phyloP scores from a whole-genome alignment of 2,888 invertebrate species.

The Spicauda simplicius region DNA sequence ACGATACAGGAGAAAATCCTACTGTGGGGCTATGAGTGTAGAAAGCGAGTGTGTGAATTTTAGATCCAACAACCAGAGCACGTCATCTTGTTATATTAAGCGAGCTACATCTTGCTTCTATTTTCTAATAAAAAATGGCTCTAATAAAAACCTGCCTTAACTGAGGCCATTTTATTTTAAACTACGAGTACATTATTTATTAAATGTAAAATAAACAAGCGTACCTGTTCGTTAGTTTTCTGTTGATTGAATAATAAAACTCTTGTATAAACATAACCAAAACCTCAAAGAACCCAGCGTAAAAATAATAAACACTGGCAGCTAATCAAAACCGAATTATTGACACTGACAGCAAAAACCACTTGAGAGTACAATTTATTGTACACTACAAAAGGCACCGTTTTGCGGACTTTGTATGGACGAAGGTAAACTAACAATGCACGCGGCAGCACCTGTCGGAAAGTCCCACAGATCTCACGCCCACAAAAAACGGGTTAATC shows the following conservation, averaged over 20 bases:
- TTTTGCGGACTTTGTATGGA: conserved; percentile 46
- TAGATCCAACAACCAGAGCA: too few relatives aligned
- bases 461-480: conserved; percentile 68
- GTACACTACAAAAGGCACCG: conserved; percentile 37
- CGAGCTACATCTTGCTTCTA: too few relatives aligned
- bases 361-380: conserved; percentile 33
- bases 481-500: conserved; percentile 77
- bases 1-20: too few relatives aligned
- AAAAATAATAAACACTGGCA: conserved; percentile 30
- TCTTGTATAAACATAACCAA: conserved; percentile 9
- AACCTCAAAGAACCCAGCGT: conserved; percentile 7
- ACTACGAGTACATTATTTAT: too few relatives aligned
- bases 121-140: too few relatives aligned
- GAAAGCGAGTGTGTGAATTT: too few relatives aligned
- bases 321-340: conserved; percentile 28
- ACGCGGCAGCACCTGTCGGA: conserved; percentile 63
- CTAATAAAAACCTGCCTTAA: too few relatives aligned
- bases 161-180: too few relatives aligned
- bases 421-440: conserved; percentile 42
- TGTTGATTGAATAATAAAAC: not conserved
- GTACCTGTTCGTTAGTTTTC: not conserved
- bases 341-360: conserved; percentile 23
- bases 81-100: too few relatives aligned
- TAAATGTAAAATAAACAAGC: too few relatives aligned
- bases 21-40: too few relatives aligned